Base-by-base conservation (phyloP, 1,140 invertebrate species). In the Zeugodacus cucurbitae region DNA sequence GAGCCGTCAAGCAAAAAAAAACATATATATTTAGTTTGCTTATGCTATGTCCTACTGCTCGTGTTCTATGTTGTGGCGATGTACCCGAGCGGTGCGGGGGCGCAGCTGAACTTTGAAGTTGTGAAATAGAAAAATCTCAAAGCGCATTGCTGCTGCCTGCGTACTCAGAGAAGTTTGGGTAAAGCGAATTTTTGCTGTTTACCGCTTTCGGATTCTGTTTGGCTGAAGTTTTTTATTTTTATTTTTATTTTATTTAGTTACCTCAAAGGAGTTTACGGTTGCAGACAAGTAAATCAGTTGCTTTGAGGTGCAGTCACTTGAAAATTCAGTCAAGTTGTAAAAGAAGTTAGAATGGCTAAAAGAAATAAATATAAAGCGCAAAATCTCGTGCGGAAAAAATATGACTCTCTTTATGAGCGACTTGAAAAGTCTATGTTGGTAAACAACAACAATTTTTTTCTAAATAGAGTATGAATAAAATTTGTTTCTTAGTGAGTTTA, bases 101-200 rank as follows among this genome's bases (percentile, higher is more conserved):
- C 26, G 58, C 26, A n/a, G 32, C 22, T 74, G 67, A 74, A 74
- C 67, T 74, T 74, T 74, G 32, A 74, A 74, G 67, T 74, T 74
- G 67, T 74, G 7, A 74, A 41, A 5, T 37, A 41, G 67, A 41
- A 74, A 32, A 37, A 74, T 37, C 67, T 74, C 67, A 74, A 74
- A 74, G 67, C 20, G 34, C 32, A 7, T 74, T 8, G 32, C 34
- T 22, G 26, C 11, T 1, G 48, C 29, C 29, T 67, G 8, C 14
- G 29, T 62, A 26, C 58, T 7, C 58, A 22, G 22, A n/a, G 22
- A 62, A 62, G n/a, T 62, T 62, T 26, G 32, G 5, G 20, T 20
- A 41, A 37, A 41, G 67, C 32, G n/a, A 62, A 37, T 74, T 74
- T 74, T 41, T 41, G 37, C 34, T 67, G 14, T 74, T 74, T 74